These are phyloP conservation scores for Boloria euphrosyne DNA, from an alignment of 2,888 invertebrate genomes.

Conservation along the genomic window DNA sequence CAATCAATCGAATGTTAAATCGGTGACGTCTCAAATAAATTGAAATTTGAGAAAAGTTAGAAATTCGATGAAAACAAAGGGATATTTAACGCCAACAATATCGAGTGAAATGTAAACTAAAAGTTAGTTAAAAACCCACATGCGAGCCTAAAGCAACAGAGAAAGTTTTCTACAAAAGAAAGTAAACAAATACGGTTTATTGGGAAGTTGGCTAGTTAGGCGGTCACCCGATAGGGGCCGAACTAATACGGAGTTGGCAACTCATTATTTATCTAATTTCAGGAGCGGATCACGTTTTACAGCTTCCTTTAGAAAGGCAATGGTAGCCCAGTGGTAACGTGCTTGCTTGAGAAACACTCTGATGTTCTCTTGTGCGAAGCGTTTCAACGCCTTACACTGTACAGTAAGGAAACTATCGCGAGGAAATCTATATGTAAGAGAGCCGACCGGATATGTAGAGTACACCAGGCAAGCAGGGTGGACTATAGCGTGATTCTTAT, in stretches of 20 bases:
- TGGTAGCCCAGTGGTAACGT: too few relatives aligned
- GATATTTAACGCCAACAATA: conserved; percentile 21
- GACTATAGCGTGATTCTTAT: too few relatives aligned
- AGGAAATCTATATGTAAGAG: too few relatives aligned
- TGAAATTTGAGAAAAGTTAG: not conserved
- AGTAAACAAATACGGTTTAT: conserved; percentile 58
- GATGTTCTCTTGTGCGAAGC: too few relatives aligned
- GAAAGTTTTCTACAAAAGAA: conserved; percentile 63
- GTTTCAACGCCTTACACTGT: too few relatives aligned
- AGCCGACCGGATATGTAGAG: too few relatives aligned
- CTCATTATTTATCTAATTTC: conserved; percentile 40
- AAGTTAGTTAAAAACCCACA: conserved; percentile 35
- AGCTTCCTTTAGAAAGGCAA: not conserved
- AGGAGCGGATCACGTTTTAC: conserved; percentile 15
- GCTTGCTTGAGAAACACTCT: too few relatives aligned
- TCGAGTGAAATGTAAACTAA: conserved; percentile 17
- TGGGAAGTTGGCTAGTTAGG: conserved; percentile 60
- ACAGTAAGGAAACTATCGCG: too few relatives aligned
- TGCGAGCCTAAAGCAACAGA: conserved; percentile 43
- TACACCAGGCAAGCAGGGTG: too few relatives aligned
- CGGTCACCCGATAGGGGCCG: conserved; percentile 56
- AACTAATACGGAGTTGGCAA: conserved; percentile 59
- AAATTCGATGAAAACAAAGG: conserved; percentile 7
- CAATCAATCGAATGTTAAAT: too few relatives aligned
- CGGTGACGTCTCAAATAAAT: too few relatives aligned